phyloP scores from a whole-genome alignment of 1,140 invertebrate species.

The Trachelipus rathkii region DNA sequence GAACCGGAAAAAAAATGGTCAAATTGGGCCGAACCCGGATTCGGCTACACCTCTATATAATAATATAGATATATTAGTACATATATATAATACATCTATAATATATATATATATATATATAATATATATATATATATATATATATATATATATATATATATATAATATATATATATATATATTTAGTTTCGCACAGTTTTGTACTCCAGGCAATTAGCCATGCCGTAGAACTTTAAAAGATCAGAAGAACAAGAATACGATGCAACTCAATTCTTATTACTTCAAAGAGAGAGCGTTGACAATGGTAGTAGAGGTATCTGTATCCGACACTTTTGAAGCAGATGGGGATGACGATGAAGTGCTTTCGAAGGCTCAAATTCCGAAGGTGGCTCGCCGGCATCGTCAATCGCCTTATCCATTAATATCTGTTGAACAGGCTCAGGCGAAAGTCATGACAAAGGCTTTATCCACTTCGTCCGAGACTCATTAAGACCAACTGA shows the following conservation, averaged over 20 bases:
- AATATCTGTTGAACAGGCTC: slow-evolving; percentile 54
- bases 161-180: no score
- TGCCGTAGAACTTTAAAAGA: slow-evolving; percentile 30
- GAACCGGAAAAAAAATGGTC: no score
- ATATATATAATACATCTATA: no score
- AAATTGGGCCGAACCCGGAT: no score
- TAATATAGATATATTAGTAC: no score
- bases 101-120: no score
- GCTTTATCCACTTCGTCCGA: slow-evolving; percentile 49
- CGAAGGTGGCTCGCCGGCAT: slow-evolving; percentile 24
- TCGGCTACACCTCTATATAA: no score
- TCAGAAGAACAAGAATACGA: slow-evolving; percentile 22
- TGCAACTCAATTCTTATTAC: slow-evolving; percentile 26
- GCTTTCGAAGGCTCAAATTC: slow-evolving; percentile 34
- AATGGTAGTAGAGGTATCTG: neutral
- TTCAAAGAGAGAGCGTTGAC: slow-evolving; percentile 25
- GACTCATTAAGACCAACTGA: slow-evolving; percentile 48
- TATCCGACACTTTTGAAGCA: slow-evolving; percentile 8
- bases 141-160: no score
- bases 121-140: no score
- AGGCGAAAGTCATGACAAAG: slow-evolving; percentile 67
- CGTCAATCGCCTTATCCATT: slow-evolving; percentile 42
- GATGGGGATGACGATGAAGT: neutral
- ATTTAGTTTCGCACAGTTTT: no score
- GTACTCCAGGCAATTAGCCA: slow-evolving; percentile 32